These are phyloP conservation scores for Oplegnathus fasciatus DNA, from an alignment of 2,113 vertebrate genomes.

Conservation along the genomic window DNA sequence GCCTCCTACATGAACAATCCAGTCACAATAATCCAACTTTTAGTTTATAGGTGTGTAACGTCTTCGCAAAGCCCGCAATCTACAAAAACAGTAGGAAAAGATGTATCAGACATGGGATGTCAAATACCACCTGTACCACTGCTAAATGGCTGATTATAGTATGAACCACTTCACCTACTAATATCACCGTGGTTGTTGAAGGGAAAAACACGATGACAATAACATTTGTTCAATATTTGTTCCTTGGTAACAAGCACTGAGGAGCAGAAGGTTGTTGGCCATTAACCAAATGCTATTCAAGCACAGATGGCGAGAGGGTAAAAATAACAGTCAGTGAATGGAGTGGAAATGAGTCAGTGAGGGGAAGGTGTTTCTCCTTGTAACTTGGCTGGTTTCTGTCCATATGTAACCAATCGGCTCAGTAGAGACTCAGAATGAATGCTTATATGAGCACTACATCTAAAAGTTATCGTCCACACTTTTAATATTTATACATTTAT, in stretches of 20 bases:
- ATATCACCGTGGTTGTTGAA: not conserved
- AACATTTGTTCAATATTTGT: conserved; percentile 21
- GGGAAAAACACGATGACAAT: not conserved
- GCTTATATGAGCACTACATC: not conserved
- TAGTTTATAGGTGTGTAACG: not conserved
- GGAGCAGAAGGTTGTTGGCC: conserved; percentile 31
- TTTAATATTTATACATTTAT: not conserved
- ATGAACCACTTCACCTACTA: not conserved
- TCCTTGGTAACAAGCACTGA: conserved; percentile 15
- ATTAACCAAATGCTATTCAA: conserved; percentile 1
- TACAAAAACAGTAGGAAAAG: not conserved
- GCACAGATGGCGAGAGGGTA: conserved; percentile 28
- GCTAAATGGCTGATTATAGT: not conserved
- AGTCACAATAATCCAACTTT: not conserved
- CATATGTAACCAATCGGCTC: not conserved
- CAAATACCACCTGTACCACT: not conserved
- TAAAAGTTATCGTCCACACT: not conserved
- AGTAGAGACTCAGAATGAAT: not conserved
- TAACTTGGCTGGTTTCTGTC: not conserved
- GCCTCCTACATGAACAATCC: not conserved
- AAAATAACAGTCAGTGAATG: conserved; percentile 35
- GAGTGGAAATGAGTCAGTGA: conserved; percentile 15
- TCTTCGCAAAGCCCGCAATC: not conserved
- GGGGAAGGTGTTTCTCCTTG: not conserved
- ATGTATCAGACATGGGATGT: not conserved